Evolutionary conservation across 2,797 vertebrate species (phyloP).

Genomic region (Melanotaenia parkinsoni): DNA sequence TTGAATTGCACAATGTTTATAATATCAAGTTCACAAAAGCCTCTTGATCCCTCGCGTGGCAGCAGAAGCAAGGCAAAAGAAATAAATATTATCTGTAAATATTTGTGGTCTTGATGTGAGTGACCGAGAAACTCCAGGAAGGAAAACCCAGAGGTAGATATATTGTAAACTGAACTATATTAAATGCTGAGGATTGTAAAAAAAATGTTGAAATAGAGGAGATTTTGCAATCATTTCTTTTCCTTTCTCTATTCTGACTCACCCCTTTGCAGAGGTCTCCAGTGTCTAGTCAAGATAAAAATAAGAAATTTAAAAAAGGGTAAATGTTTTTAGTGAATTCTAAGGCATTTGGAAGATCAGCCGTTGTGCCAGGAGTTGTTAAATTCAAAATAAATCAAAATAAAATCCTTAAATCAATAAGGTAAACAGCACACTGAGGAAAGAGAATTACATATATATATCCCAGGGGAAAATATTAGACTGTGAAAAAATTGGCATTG

Average conservation of each 20-base stretch:
- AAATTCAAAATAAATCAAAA: no score
- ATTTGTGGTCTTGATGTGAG: constrained; percentile 64
- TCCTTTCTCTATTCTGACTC: constrained; percentile 6
- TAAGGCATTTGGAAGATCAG: constrained; percentile 24
- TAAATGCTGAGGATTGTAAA: constrained; percentile 29
- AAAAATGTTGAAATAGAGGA: constrained; percentile 29
- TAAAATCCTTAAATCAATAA: background rate
- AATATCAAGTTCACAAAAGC: constrained; percentile 20
- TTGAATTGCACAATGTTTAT: constrained; percentile 49
- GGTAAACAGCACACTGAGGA: background rate
- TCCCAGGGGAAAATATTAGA: background rate
- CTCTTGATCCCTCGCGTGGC: constrained; percentile 51
- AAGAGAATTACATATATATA: background rate
- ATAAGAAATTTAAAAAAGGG: constrained; percentile 1
- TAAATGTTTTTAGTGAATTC: constrained; percentile 22
- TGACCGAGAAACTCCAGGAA: constrained; percentile 42
- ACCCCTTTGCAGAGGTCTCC: constrained; percentile 13
- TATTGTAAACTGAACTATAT: constrained; percentile 45
- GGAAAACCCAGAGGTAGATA: constrained; percentile 40
- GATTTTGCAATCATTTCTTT: constrained; percentile 52
- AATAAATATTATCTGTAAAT: constrained; percentile 53
- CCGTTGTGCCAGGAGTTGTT: no score
- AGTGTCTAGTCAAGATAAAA: constrained; percentile 21
- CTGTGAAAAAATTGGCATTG: background rate
- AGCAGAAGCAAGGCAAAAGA: constrained; percentile 18